phyloP scores from a whole-genome alignment of 2,797 vertebrate genomes.

The Gymnoscopelus microlampas region DNA sequence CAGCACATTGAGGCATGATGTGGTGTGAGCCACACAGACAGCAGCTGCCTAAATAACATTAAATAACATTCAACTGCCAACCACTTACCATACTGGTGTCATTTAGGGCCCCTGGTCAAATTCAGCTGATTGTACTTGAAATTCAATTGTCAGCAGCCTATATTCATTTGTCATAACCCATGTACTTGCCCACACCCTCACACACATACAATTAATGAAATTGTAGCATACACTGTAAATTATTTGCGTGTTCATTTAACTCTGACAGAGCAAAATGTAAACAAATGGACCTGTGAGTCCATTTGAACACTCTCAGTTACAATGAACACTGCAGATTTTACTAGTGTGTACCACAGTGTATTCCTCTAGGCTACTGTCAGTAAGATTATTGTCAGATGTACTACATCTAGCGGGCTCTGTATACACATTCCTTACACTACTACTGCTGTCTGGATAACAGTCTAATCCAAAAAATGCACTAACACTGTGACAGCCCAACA shows the following conservation, averaged over 20 bases:
- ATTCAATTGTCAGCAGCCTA: not conserved
- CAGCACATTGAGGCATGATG: conserved; percentile 73
- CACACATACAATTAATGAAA: conserved; percentile 9
- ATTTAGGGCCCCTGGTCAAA: conserved; percentile 39
- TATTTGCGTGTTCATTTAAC: not conserved
- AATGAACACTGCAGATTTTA: no score
- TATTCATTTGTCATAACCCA: not conserved
- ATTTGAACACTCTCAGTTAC: no score
- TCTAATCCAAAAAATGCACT: not conserved
- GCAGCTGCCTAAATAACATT: conserved; percentile 41
- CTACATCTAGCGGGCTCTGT: not conserved
- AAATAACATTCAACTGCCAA: conserved; percentile 65
- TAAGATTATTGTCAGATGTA: not conserved
- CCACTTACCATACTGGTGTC: conserved; percentile 36
- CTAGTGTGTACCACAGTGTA: not conserved
- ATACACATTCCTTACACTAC: not conserved
- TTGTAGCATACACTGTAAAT: not conserved
- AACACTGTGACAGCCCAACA: not conserved
- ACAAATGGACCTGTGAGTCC: no score
- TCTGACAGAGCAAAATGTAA: no score
- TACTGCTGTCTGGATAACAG: not conserved
- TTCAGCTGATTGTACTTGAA: conserved; percentile 8
- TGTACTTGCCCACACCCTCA: no score
- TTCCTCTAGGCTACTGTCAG: not conserved
- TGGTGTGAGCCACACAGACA: conserved; percentile 46